Conservation (phyloP, 2,113 vertebrate genomes). For the Boulengeromyrus knoepffleri region DNA sequence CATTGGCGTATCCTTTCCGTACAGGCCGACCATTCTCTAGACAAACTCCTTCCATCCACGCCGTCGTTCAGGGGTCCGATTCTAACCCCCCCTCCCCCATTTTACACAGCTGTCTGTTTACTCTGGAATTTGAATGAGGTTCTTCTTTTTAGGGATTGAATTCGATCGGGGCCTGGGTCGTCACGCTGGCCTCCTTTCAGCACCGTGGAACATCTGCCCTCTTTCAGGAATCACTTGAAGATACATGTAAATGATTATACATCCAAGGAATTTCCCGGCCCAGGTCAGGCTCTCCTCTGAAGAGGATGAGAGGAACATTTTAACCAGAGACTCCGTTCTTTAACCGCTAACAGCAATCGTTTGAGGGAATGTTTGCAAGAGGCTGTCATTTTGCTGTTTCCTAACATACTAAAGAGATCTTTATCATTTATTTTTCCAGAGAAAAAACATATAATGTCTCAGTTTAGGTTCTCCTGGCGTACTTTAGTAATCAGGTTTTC, state of each 20-base stretch:
- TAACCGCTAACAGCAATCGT: not conserved
- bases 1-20: not conserved
- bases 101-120: not conserved
- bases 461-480: not conserved
- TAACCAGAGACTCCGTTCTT: not conserved
- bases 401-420: not conserved
- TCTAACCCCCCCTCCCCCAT: not conserved
- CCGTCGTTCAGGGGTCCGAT: not conserved
- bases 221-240: not conserved
- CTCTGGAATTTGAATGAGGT: not conserved
- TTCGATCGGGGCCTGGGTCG: not conserved
- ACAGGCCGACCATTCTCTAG: not conserved
- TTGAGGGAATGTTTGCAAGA: not conserved
- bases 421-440: not conserved
- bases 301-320: not conserved
- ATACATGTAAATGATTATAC: not conserved
- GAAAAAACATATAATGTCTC: not conserved
- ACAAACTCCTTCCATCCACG: not conserved
- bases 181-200: not conserved
- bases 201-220: not conserved
- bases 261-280: not conserved
- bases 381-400: not conserved
- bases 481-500: not conserved
- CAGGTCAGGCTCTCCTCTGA: not conserved
- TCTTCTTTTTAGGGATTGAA: not conserved